These are phyloP conservation scores for Wiebesia pumilae DNA, from an alignment of 1,140 invertebrate species.

Conservation along the genomic window DNA sequence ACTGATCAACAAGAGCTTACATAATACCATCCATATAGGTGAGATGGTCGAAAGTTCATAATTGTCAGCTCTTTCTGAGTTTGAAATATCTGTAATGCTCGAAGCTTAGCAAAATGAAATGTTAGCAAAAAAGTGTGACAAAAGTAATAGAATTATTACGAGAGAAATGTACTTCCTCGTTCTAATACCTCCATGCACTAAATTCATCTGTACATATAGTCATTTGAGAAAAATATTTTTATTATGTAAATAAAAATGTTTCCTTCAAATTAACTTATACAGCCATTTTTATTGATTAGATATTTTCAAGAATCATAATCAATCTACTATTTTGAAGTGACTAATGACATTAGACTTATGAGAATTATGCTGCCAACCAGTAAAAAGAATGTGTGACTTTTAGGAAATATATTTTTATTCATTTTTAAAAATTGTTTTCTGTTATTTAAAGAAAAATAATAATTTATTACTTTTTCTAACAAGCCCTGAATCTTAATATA, in stretches of 20 bases:
- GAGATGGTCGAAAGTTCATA: slow-evolving; percentile 26
- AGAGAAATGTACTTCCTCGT: not conserved
- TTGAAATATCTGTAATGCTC: not conserved
- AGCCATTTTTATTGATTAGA: too few relatives aligned
- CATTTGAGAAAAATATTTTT: too few relatives aligned
- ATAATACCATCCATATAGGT: not conserved
- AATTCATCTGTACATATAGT: not conserved
- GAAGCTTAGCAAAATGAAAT: not conserved
- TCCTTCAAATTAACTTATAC: too few relatives aligned
- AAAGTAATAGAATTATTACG: not conserved
- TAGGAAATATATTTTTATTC: not conserved
- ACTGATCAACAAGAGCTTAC: not conserved
- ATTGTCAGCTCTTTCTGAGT: not conserved
- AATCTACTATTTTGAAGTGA: not conserved
- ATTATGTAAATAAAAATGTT: too few relatives aligned
- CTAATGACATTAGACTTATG: not conserved
- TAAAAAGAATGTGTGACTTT: not conserved
- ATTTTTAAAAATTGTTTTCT: not conserved
- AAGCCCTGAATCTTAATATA: not conserved
- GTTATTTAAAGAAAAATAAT: not conserved
- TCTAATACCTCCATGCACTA: not conserved
- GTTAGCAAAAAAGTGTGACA: not conserved
- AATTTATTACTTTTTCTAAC: not conserved
- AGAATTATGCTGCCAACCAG: not conserved
- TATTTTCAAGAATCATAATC: too few relatives aligned